Evolutionary conservation across 2,113 vertebrate genomes (phyloP).

Genomic region (Plectropomus leopardus): DNA sequence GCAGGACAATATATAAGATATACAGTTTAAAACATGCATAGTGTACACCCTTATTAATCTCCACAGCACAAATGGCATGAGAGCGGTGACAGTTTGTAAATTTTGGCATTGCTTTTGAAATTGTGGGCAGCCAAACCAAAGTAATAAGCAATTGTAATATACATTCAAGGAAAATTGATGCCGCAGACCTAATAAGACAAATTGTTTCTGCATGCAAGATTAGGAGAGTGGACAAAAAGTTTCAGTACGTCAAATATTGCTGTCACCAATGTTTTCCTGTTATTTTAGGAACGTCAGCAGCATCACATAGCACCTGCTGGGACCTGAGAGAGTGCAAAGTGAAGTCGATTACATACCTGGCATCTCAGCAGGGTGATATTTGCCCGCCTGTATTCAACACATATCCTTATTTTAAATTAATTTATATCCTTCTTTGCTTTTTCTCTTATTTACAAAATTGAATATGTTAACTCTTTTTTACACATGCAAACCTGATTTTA

Average conservation of each 20-base stretch:
- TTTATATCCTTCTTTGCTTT: too few relatives aligned
- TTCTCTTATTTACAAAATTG: too few relatives aligned
- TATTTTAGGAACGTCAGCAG: slow-evolving; percentile 6
- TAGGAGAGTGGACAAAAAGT: too few relatives aligned
- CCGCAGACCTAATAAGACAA: not conserved
- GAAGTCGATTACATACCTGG: not conserved
- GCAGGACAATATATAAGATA: too few relatives aligned
- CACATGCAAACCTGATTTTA: too few relatives aligned
- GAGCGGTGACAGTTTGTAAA: not conserved
- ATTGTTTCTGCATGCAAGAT: not conserved
- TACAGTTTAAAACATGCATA: not conserved
- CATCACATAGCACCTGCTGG: slow-evolving; percentile 1
- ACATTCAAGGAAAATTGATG: not conserved
- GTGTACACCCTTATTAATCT: not conserved
- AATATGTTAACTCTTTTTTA: too few relatives aligned
- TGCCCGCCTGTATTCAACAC: too few relatives aligned
- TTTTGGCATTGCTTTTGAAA: not conserved
- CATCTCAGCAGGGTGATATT: slow-evolving; percentile 1
- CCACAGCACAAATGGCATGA: not conserved
- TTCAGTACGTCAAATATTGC: not conserved
- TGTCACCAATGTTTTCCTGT: not conserved
- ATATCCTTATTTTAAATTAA: too few relatives aligned
- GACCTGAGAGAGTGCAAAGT: slow-evolving; percentile 7
- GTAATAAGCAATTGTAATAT: not conserved
- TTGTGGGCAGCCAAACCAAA: not conserved